These are phyloP conservation scores for Zootoca vivipara DNA, from an alignment of 2,113 vertebrate species.

Conservation along the genomic window DNA sequence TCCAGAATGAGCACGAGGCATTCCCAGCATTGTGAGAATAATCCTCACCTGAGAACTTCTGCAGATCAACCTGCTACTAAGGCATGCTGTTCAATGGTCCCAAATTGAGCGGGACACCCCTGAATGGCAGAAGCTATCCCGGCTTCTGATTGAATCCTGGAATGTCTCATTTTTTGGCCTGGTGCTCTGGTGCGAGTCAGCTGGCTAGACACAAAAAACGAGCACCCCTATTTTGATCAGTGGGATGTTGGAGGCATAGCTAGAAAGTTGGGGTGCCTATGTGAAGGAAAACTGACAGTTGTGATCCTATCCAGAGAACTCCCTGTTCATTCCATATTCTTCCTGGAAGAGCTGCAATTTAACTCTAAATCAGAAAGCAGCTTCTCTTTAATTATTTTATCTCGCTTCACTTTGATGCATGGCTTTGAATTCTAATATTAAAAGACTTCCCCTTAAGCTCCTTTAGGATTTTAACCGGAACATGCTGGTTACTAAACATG, in stretches of 20 bases:
- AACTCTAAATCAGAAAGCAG: slow-evolving; percentile 61
- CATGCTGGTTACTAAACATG: slow-evolving; percentile 61
- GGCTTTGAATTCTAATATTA: slow-evolving; percentile 63
- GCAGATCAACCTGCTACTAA: neutral
- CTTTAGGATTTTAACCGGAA: slow-evolving; percentile 62
- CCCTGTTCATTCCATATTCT: slow-evolving; percentile 27
- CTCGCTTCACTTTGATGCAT: slow-evolving; percentile 53
- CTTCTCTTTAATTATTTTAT: slow-evolving; percentile 17
- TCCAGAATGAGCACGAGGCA: neutral
- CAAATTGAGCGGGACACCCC: too few species aligned
- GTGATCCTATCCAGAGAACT: neutral
- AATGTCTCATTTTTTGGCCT: too few species aligned
- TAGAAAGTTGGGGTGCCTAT: neutral
- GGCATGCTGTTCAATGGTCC: too few species aligned
- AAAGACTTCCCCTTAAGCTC: slow-evolving; percentile 52
- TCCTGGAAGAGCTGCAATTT: slow-evolving; percentile 59
- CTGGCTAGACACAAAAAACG: too few species aligned
- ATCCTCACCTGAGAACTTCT: neutral
- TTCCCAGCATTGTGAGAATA: neutral
- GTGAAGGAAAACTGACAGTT: neutral
- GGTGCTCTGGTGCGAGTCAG: too few species aligned
- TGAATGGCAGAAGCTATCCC: too few species aligned
- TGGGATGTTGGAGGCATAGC: neutral
- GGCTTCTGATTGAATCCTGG: too few species aligned
- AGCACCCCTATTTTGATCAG: too few species aligned